Percentiles rank a stretch among this genome's conserved stretches.
phyloP scores from a whole-genome alignment of 2,797 vertebrate species.

The Hozukius guyotensis region DNA sequence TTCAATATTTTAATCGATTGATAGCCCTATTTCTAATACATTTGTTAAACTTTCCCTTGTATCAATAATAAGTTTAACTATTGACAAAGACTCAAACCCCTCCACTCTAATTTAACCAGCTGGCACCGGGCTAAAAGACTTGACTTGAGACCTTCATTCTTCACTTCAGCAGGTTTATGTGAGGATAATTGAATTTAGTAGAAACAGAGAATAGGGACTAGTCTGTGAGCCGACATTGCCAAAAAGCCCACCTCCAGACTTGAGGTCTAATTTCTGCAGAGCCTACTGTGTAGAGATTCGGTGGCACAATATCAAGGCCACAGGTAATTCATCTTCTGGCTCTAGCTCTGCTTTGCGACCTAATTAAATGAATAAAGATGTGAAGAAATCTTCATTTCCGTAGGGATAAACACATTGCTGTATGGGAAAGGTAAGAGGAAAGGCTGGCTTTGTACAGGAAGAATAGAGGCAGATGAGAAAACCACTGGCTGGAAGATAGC shows the following conservation, averaged over 20 bases:
- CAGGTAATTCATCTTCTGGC: slow-evolving; percentile 80
- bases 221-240: slow-evolving; percentile 41
- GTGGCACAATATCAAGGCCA: slow-evolving; percentile 72
- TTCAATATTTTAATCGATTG: too few relatives aligned
- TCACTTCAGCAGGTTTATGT: slow-evolving; percentile 57
- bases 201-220: slow-evolving; percentile 56
- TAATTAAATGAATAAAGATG: slow-evolving; percentile 84
- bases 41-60: background rate
- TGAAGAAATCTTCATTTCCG: slow-evolving; percentile 73
- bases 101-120: slow-evolving; percentile 30
- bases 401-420: slow-evolving; percentile 71
- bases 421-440: slow-evolving; percentile 67
- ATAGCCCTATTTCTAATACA: background rate
- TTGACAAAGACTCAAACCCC: slow-evolving; percentile 16
- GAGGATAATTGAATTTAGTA: slow-evolving; percentile 68
- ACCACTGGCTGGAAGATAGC: slow-evolving; percentile 52
- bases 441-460: slow-evolving; percentile 65
- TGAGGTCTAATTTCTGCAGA: slow-evolving; percentile 65
- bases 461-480: slow-evolving; percentile 63
- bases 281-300: slow-evolving; percentile 60
- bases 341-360: slow-evolving; percentile 68
- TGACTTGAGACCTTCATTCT: slow-evolving; percentile 45
- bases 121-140: slow-evolving; percentile 32
- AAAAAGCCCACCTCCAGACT: slow-evolving; percentile 64
- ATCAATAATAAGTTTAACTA: slow-evolving; percentile 7